These are phyloP conservation scores for Dryas iulia DNA, from an alignment of 1,140 invertebrate genomes.

Conservation along the genomic window DNA sequence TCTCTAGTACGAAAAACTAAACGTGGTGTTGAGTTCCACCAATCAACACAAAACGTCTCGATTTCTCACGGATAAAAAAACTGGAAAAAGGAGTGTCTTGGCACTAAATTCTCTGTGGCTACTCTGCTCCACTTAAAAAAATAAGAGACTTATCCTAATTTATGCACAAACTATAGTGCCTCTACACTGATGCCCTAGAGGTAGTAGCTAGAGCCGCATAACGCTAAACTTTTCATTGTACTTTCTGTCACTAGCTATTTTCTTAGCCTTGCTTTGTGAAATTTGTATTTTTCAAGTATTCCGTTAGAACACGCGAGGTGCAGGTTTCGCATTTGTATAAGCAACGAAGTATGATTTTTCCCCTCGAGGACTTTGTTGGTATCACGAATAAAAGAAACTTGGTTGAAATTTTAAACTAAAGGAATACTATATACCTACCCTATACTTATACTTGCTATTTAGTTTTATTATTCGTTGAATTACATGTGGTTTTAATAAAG, in stretches of 20 bases:
- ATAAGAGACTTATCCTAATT: slow-evolving; percentile 4
- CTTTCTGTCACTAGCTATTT: slow-evolving; percentile 41
- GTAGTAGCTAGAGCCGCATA: slow-evolving; percentile 33
- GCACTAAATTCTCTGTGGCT: too few species aligned
- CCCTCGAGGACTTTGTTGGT: not conserved
- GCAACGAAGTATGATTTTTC: slow-evolving; percentile 12
- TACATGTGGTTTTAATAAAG: too few species aligned
- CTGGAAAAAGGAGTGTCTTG: too few species aligned
- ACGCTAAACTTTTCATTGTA: slow-evolving; percentile 49
- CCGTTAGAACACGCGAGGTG: slow-evolving; percentile 13
- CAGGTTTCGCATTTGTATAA: slow-evolving; percentile 27
- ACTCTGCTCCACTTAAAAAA: too few species aligned
- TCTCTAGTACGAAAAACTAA: too few species aligned
- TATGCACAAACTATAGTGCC: slow-evolving; percentile 1
- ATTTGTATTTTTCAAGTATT: slow-evolving; percentile 31
- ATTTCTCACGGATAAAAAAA: too few species aligned
- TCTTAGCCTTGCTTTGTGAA: slow-evolving; percentile 35
- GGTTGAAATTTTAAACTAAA: not conserved
- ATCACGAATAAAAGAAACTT: not conserved
- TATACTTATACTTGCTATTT: too few species aligned
- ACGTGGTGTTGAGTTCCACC: too few species aligned
- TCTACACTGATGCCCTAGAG: slow-evolving; percentile 26
- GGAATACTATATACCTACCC: too few species aligned
- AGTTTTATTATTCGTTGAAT: too few species aligned
- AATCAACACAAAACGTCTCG: too few species aligned